Conservation (phyloP, 2,113 vertebrate species). For the Cyprinus carpio region DNA sequence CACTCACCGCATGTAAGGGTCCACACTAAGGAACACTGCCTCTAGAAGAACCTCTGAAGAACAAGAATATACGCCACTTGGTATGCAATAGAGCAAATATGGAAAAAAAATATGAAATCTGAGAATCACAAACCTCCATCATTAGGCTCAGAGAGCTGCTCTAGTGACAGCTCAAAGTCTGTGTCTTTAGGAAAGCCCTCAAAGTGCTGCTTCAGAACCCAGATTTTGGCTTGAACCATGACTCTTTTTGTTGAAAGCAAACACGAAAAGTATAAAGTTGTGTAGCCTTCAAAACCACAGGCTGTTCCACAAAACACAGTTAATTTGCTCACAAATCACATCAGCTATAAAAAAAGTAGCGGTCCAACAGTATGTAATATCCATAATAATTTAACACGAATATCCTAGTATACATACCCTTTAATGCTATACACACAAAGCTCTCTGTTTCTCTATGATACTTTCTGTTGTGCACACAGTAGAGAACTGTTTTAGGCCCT, state of each 20-base stretch:
- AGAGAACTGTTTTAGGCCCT: not conserved
- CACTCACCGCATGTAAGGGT: conserved; percentile 84
- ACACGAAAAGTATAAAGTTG: not conserved
- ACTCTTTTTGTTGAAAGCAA: conserved; percentile 36
- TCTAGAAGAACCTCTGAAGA: conserved; percentile 81
- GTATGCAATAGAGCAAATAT: not conserved
- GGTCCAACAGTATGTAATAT: not conserved
- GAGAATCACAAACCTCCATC: conserved; percentile 73
- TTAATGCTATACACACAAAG: not conserved
- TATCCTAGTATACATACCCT: not conserved
- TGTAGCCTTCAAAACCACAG: not conserved
- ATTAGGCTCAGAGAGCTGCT: conserved; percentile 72
- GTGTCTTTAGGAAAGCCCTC: conserved; percentile 71
- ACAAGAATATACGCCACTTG: conserved; percentile 7
- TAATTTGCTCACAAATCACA: not conserved
- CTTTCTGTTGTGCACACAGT: not conserved
- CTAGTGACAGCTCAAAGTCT: conserved; percentile 76
- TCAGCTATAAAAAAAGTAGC: not conserved
- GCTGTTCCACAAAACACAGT: not conserved
- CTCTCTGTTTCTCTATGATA: too few species aligned
- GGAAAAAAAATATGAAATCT: not conserved
- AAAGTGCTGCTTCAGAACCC: conserved; percentile 81
- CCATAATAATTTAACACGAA: too few species aligned
- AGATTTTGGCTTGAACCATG: conserved; percentile 71
- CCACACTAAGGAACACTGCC: conserved; percentile 82